Base-by-base conservation (phyloP, 2,888 invertebrate species). In the Ophonus ardosiacus region DNA sequence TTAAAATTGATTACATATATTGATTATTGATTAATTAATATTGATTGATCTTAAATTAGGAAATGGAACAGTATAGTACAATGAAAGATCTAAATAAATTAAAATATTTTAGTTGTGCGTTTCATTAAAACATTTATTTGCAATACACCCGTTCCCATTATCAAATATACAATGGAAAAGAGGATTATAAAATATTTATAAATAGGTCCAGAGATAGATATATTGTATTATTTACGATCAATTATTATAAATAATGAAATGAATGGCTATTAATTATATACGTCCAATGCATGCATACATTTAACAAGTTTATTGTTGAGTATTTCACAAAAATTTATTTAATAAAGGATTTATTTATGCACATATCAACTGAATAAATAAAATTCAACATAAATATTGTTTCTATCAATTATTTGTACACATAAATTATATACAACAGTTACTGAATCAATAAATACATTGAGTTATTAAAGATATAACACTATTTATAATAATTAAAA, bases 321-420 rank as follows among this genome's bases (percentile, higher is more conserved):
- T 24, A 59, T 63, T 63, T n/a, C 24, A n/a, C 24, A 24, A 68
- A 68, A 68, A 68, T 31, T 13, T n/a, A 68, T 40, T 40, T 38
- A 10, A 68, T 68, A 68, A 68, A 68, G 31, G 68, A 68, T 68
- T 68, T 38, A 68, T 68, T 68, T 68, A 38, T 68, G 24, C 31
- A 13, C 68, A 24, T 24, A 63, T 61, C 18, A 63, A 31, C 31
- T 2, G 13, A 18, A 68, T 68, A 68, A 15, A 63, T 63, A 63
- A 63, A 63, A 24, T 63, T 13, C 24, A 31, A 63, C 10, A 18
- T 24, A 24, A 63, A 68, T 68, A 68, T 38, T 68, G 68, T 68
- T 31, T 38, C 31, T 2, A 38, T 7, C 68, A 13, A 68, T 63
- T 63, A 68, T 68, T 68, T 68, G 31, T 15, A 68, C 15, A 68